phyloP scores from a whole-genome alignment of 2,797 vertebrate genomes.

The Gallinago stenura region DNA sequence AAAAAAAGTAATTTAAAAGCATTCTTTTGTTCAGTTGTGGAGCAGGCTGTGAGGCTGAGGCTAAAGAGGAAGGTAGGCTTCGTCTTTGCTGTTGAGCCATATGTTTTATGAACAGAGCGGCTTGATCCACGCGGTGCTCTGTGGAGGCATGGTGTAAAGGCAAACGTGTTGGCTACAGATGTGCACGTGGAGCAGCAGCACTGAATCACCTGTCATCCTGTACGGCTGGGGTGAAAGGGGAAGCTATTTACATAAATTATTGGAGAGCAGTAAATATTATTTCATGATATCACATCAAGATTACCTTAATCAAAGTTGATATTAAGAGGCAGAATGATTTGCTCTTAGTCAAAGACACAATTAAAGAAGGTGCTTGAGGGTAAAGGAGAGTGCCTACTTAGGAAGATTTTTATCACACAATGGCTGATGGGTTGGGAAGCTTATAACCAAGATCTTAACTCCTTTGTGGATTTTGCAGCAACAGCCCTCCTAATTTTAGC shows the following conservation, averaged over 20 bases:
- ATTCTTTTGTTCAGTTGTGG: neutral
- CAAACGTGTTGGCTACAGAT: neutral
- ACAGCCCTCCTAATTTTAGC: neutral
- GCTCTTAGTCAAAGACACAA: conserved; percentile 71
- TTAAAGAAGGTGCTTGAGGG: conserved; percentile 74
- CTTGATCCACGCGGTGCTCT: conserved; percentile 1
- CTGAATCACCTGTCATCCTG: conserved; percentile 61
- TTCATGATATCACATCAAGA: conserved; percentile 66
- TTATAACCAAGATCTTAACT: conserved; percentile 42
- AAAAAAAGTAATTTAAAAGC: neutral
- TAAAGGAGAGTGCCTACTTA: conserved; percentile 60
- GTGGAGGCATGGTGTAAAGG: neutral
- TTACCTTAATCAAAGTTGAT: conserved; percentile 75
- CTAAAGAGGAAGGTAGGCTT: neutral
- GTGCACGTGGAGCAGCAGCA: neutral
- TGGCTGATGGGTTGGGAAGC: conserved; percentile 39
- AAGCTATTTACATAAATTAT: conserved; percentile 76
- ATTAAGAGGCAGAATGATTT: conserved; percentile 69
- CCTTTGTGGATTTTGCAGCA: conserved; percentile 30
- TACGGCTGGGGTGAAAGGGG: conserved; percentile 46
- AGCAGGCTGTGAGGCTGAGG: neutral
- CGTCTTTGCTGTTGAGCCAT: neutral
- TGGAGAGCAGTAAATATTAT: conserved; percentile 77
- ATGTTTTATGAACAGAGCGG: neutral
- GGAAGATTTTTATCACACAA: conserved; percentile 53